Conservation (phyloP, 2,113 vertebrate genomes). For the Egretta garzetta region DNA sequence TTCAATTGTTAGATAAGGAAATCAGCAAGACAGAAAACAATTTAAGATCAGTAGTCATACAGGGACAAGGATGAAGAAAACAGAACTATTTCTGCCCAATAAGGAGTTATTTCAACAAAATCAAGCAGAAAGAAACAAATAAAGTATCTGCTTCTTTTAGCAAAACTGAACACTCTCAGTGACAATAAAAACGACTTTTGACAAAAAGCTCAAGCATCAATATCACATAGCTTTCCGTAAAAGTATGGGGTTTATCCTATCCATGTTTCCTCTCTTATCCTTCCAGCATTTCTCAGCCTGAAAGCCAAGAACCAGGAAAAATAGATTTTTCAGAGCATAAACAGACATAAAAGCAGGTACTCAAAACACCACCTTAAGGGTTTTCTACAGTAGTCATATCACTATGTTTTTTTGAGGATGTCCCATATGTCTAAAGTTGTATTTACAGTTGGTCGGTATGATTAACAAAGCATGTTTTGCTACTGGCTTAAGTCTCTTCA, state of each 20-base stretch:
- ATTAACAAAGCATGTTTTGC: background rate
- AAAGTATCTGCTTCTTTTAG: background rate
- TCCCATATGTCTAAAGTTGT: background rate
- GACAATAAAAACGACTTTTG: background rate
- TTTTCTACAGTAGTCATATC: background rate
- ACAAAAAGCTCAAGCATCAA: background rate
- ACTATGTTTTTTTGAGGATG: background rate
- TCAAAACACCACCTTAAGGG: background rate
- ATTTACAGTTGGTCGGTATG: background rate
- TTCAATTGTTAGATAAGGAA: background rate
- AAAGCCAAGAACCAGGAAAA: background rate
- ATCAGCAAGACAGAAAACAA: background rate
- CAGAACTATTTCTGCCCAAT: background rate
- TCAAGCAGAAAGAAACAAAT: background rate
- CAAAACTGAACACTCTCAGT: background rate
- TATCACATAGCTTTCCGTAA: background rate
- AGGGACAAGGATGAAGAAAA: background rate
- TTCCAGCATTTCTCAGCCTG: background rate
- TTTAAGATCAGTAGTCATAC: background rate
- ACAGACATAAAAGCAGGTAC: background rate
- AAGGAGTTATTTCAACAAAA: background rate
- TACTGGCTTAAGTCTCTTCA: background rate
- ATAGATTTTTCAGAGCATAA: background rate
- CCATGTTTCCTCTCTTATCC: background rate
- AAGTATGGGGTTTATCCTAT: background rate